phyloP scores from a whole-genome alignment of 2,888 invertebrate genomes.

The Erebia aethiops region DNA sequence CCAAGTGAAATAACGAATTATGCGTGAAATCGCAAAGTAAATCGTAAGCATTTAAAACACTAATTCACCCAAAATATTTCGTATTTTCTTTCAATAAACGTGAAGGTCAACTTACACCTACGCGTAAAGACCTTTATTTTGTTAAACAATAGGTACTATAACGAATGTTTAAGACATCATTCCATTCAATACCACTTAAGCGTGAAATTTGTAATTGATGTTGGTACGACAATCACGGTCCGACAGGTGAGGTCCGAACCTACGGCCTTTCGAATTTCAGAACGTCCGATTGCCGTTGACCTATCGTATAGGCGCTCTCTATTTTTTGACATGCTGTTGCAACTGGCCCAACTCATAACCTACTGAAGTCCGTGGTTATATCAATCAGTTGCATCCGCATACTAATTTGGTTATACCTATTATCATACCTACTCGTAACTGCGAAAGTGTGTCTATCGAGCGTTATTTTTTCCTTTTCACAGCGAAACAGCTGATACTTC shows the following conservation, averaged over 20 bases:
- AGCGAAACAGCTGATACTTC: too few relatives aligned
- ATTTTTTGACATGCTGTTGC: slow-evolving; percentile 1
- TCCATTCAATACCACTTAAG: background rate
- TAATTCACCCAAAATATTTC: background rate
- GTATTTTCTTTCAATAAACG: background rate
- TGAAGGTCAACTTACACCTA: background rate
- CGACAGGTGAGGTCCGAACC: background rate
- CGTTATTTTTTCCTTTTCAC: too few relatives aligned
- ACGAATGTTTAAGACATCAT: background rate
- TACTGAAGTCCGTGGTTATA: background rate
- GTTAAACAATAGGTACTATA: background rate
- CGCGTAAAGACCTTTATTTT: background rate
- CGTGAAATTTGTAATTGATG: slow-evolving; percentile 12
- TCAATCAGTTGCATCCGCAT: background rate
- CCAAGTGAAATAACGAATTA: slow-evolving; percentile 7
- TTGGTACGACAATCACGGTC: background rate
- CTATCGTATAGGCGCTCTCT: background rate
- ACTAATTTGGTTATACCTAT: background rate
- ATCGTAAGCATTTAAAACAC: slow-evolving; percentile 5
- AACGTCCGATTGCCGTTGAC: slow-evolving; percentile 2
- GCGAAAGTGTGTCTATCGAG: too few relatives aligned
- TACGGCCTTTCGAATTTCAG: slow-evolving; percentile 8
- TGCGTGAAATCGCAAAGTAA: slow-evolving; percentile 11
- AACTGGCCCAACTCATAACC: background rate
- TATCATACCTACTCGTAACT: background rate